These are phyloP conservation scores for Phrynosoma blainvillii DNA, from an alignment of 2,113 vertebrate genomes.

Conservation along the genomic window DNA sequence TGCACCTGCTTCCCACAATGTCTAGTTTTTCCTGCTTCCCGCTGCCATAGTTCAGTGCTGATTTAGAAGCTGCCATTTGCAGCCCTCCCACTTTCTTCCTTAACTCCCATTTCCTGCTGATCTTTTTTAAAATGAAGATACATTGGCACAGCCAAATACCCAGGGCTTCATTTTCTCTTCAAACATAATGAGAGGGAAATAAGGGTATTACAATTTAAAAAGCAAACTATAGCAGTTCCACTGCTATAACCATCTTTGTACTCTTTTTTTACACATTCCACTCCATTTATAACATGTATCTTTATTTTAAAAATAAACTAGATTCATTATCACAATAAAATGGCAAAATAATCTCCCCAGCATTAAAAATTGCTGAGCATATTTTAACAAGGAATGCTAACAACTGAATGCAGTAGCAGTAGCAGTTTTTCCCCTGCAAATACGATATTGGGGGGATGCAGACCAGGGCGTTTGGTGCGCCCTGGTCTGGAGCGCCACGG, in stretches of 20 bases:
- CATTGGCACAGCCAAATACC: slow-evolving; percentile 64
- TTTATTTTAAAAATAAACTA: slow-evolving; percentile 20
- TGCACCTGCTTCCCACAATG: not conserved
- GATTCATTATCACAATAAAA: slow-evolving; percentile 44
- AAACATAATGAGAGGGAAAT: slow-evolving; percentile 67
- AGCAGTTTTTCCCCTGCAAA: not conserved
- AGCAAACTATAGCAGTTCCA: slow-evolving; percentile 43
- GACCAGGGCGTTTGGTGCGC: too few species aligned
- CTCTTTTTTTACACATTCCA: slow-evolving; percentile 54
- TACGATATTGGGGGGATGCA: too few species aligned
- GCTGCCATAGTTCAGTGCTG: slow-evolving; percentile 1
- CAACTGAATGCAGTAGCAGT: too few species aligned
- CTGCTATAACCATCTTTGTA: slow-evolving; percentile 60
- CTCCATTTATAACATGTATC: slow-evolving; percentile 56
- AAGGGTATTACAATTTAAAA: slow-evolving; percentile 58
- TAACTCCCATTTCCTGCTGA: slow-evolving; percentile 51
- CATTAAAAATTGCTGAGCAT: not conserved
- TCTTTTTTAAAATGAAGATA: slow-evolving; percentile 55
- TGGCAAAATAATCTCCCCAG: not conserved
- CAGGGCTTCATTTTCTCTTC: slow-evolving; percentile 55
- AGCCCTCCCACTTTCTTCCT: slow-evolving; percentile 38
- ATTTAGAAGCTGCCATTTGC: slow-evolving; percentile 32
- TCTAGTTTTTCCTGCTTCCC: not conserved
- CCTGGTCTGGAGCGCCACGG: too few species aligned
- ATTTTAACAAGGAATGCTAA: too few species aligned